phyloP scores from a whole-genome alignment of 2,797 vertebrate genomes.

The Malurus leucopterus region DNA sequence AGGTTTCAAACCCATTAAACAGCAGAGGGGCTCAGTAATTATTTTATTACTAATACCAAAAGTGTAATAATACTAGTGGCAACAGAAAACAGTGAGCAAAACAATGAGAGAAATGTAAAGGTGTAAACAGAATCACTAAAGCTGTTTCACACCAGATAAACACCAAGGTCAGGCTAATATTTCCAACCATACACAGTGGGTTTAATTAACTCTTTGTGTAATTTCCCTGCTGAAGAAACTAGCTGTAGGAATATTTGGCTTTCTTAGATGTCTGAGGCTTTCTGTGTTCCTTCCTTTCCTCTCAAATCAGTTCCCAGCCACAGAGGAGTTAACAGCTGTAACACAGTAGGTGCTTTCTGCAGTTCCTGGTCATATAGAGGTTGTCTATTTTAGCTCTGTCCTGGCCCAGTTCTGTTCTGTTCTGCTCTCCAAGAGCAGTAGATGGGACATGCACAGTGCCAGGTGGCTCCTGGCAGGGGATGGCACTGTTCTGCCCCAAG shows the following conservation, averaged over 20 bases:
- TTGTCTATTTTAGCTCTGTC: background rate
- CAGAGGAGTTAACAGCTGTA: background rate
- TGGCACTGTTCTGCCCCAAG: background rate
- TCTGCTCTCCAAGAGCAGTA: background rate
- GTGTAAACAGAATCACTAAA: background rate
- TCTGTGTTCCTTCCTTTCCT: background rate
- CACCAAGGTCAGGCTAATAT: background rate
- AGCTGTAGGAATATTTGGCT: background rate
- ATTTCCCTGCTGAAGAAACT: background rate
- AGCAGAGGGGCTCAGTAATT: conserved; percentile 28
- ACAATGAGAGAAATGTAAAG: background rate
- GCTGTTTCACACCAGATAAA: background rate
- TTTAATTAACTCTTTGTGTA: conserved; percentile 15
- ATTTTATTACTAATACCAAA: conserved; percentile 17
- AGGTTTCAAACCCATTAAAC: conserved; percentile 36
- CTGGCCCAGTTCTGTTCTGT: background rate
- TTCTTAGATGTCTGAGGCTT: background rate
- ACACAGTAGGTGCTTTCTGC: background rate
- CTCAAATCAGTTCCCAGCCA: background rate
- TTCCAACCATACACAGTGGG: background rate
- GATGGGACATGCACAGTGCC: background rate
- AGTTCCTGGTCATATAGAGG: background rate
- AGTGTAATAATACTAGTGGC: conserved; percentile 10
- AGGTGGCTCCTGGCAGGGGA: background rate
- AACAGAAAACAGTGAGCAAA: background rate